Evolutionary conservation across 2,113 vertebrate genomes (phyloP).

Genomic region (Xiphophorus couchianus): DNA sequence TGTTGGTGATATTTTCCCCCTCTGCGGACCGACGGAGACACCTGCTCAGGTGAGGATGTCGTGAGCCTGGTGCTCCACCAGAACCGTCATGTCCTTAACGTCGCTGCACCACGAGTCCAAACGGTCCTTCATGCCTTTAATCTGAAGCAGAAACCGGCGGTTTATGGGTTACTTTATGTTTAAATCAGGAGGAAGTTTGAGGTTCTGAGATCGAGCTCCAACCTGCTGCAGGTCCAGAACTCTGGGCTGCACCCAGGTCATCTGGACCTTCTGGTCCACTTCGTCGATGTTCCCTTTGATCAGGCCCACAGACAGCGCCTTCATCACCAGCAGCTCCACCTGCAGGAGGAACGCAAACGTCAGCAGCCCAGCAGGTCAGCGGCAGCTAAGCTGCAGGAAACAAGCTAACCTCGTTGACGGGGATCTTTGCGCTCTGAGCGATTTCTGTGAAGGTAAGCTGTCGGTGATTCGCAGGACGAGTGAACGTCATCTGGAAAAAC

Average conservation of each 20-base stretch:
- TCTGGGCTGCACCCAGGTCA: constrained; percentile 97
- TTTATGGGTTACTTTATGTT: too few species aligned
- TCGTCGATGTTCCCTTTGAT: constrained; percentile 97
- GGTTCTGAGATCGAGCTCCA: background rate
- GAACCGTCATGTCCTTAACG: constrained; percentile 95
- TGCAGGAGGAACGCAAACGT: constrained; percentile 48
- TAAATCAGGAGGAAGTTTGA: background rate
- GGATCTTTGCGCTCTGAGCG: constrained; percentile 90
- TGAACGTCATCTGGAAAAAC: constrained; percentile 93
- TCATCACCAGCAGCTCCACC: constrained; percentile 99
- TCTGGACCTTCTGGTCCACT: constrained; percentile 95
- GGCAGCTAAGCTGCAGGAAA: background rate
- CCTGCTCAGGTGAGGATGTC: constrained; percentile 91
- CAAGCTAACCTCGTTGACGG: constrained; percentile 89
- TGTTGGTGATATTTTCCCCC: background rate
- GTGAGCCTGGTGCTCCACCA: constrained; percentile 97
- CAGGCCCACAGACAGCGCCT: constrained; percentile 93
- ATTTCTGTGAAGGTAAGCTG: constrained; percentile 98
- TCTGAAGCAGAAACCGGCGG: constrained; percentile 75
- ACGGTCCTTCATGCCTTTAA: constrained; percentile 97
- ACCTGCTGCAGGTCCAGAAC: constrained; percentile 96
- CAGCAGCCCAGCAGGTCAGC: background rate
- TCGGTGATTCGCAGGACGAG: constrained; percentile 94
- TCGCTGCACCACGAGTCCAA: constrained; percentile 96
- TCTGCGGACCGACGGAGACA: background rate